Evolutionary conservation across 2,797 vertebrate species (phyloP).

Genomic region (Vireo griseus): DNA sequence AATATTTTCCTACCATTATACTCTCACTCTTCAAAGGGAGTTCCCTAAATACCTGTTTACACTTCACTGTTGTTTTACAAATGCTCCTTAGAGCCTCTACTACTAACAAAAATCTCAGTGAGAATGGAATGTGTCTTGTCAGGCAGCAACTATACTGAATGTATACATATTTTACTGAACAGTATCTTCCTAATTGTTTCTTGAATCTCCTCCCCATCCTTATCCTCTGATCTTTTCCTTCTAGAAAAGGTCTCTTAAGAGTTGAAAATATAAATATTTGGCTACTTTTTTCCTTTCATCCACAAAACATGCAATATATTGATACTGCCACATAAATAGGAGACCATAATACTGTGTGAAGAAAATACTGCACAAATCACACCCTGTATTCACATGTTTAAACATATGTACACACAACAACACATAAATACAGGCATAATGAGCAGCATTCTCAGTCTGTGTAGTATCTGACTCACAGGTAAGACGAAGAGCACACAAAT

Average conservation of each 20-base stretch:
- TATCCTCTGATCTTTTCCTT: neutral
- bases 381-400: neutral
- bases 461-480: neutral
- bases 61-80: neutral
- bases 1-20: neutral
- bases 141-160: neutral
- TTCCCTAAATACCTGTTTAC: neutral
- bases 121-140: neutral
- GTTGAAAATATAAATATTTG: neutral
- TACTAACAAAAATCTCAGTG: neutral
- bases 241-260: neutral
- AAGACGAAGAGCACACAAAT: neutral
- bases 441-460: neutral
- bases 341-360: neutral
- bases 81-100: neutral
- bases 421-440: rapidly evolving
- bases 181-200: neutral
- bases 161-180: neutral
- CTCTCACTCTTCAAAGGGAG: neutral
- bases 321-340: neutral
- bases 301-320: neutral
- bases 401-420: neutral
- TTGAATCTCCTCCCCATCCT: neutral
- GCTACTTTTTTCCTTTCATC: neutral
- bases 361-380: neutral